Conservation (phyloP, 1,140 invertebrate genomes). For the Lepidotrigona ventralis region DNA sequence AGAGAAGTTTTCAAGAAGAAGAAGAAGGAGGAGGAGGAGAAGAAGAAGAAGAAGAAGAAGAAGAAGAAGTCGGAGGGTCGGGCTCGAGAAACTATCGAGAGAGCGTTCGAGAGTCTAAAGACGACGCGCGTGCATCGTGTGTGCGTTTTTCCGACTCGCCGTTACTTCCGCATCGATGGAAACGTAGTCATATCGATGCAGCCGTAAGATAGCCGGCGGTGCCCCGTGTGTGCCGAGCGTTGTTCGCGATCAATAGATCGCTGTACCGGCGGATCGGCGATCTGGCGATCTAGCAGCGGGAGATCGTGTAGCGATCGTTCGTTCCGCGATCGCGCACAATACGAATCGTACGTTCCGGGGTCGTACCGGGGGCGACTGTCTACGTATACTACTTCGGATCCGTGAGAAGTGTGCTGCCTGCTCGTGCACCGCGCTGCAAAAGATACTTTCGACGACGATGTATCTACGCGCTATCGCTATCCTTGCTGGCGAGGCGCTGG, state of each 20-base stretch:
- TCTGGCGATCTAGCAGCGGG: constrained; percentile 75
- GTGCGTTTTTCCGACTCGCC: constrained; percentile 58
- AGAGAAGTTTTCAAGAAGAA: not conserved
- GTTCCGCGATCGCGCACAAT: constrained; percentile 71
- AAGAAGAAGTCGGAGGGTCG: not conserved
- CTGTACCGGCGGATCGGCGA: constrained; percentile 73
- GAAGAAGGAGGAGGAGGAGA: too few species aligned
- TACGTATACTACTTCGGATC: constrained; percentile 61
- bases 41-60: too few species aligned
- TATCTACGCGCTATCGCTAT: not conserved
- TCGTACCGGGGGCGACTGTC: constrained; percentile 66
- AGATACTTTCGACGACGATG: constrained; percentile 49
- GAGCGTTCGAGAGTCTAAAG: not conserved
- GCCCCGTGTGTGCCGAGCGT: constrained; percentile 67
- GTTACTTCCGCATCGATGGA: constrained; percentile 66
- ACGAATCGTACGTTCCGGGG: constrained; percentile 68
- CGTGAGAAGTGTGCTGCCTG: constrained; percentile 62
- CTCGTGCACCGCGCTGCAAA: constrained; percentile 53
- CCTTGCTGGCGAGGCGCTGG: not conserved
- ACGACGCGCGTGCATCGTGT: constrained; percentile 50
- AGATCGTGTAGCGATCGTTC: constrained; percentile 76
- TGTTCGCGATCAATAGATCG: constrained; percentile 76
- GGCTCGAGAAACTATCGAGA: not conserved
- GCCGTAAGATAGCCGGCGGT: constrained; percentile 45
- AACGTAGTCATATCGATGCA: constrained; percentile 67